Evolutionary conservation across 2,797 vertebrate species (phyloP).

Genomic region (Xiphophorus birchmanni): DNA sequence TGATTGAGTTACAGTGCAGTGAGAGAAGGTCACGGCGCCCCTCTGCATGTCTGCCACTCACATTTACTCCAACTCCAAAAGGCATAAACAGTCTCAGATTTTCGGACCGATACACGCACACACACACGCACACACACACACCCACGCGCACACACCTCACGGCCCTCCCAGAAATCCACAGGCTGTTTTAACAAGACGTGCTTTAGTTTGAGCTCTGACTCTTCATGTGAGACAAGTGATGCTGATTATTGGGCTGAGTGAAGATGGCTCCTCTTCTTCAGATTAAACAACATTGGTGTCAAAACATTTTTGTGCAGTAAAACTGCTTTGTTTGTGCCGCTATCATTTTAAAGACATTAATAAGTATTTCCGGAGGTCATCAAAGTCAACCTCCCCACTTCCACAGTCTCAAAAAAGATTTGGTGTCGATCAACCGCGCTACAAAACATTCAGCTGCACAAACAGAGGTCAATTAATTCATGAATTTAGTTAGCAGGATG

Average conservation of each 20-base stretch:
- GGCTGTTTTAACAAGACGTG: constrained; percentile 62
- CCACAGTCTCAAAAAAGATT: too few species aligned
- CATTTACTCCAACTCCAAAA: constrained; percentile 57
- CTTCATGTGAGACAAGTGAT: constrained; percentile 32
- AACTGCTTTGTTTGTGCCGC: too few species aligned
- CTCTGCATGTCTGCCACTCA: constrained; percentile 77
- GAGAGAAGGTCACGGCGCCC: constrained; percentile 82
- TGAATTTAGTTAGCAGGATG: too few species aligned
- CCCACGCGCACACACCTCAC: constrained; percentile 19
- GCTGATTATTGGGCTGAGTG: not conserved
- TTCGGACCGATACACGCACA: constrained; percentile 46
- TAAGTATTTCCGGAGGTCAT: too few species aligned
- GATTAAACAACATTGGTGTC: too few species aligned
- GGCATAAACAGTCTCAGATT: constrained; percentile 52
- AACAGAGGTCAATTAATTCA: too few species aligned
- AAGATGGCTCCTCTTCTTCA: too few species aligned
- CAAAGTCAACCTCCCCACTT: too few species aligned
- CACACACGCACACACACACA: constrained; percentile 5
- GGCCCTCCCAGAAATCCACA: constrained; percentile 57
- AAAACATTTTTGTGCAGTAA: too few species aligned
- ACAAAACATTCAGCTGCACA: too few species aligned
- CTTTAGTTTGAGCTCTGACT: constrained; percentile 43
- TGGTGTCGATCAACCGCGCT: too few species aligned
- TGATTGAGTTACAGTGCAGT: constrained; percentile 90
- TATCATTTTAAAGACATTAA: too few species aligned